Conservation (phyloP, 2,797 vertebrate genomes). For the Ceryle rudis region DNA sequence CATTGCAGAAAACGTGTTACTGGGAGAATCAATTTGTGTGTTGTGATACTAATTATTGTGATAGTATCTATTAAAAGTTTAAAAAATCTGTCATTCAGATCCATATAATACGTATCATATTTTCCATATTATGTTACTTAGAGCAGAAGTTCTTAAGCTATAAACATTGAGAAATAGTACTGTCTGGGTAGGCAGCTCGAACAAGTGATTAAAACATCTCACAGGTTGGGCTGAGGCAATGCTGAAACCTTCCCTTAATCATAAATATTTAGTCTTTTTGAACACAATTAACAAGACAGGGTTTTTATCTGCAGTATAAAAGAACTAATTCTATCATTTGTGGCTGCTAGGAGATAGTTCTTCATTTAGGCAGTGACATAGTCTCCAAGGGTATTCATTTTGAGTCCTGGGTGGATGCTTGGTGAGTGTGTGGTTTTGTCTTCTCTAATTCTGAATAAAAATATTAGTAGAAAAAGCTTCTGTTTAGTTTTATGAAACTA, state of each 20-base stretch:
- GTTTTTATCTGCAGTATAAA: not conserved
- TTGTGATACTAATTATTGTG: not conserved
- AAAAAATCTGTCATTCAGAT: not conserved
- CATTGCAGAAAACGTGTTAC: not conserved
- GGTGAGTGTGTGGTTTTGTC: not conserved
- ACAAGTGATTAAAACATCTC: not conserved
- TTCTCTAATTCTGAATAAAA: not conserved
- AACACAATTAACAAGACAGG: not conserved
- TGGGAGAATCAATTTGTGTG: not conserved
- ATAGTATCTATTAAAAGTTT: not conserved
- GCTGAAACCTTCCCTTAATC: not conserved
- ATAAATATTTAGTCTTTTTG: not conserved
- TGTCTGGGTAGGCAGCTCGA: not conserved
- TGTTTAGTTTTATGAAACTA: not conserved
- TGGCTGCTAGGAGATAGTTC: not conserved
- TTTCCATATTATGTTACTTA: not conserved
- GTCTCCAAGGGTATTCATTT: not conserved
- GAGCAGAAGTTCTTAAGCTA: not conserved
- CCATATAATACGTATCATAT: not conserved
- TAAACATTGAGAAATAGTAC: not conserved
- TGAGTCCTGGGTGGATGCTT: not conserved
- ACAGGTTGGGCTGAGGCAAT: not conserved
- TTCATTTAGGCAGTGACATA: not conserved
- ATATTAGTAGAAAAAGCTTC: not conserved
- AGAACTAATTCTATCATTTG: not conserved